phyloP scores from a whole-genome alignment of 2,888 invertebrate genomes.

The Ophioninae sp. region DNA sequence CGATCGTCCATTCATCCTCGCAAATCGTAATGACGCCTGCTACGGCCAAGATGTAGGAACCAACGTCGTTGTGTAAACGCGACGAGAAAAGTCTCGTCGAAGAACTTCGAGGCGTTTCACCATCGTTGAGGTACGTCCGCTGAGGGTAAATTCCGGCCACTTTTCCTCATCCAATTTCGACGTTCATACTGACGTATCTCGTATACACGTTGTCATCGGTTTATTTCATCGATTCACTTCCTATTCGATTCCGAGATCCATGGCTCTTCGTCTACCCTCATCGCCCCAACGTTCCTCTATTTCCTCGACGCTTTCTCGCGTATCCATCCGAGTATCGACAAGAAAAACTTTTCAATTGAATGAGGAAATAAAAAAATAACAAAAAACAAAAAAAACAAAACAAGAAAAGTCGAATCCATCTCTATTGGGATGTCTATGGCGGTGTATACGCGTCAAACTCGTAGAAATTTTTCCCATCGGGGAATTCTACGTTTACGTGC shows the following conservation, averaged over 20 bases:
- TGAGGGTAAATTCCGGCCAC: neutral
- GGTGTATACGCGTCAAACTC: constrained; percentile 14
- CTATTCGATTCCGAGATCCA: constrained; percentile 42
- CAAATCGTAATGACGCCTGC: too few species aligned
- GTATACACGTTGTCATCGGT: constrained; percentile 5
- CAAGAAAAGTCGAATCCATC: neutral
- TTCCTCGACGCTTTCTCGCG: neutral
- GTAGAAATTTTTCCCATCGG: constrained; percentile 14
- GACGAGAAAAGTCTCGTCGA: constrained; percentile 4
- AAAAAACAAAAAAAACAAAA: too few species aligned
- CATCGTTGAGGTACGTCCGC: neutral
- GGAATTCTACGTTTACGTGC: constrained; percentile 50
- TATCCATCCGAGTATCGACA: neutral
- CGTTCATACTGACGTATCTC: neutral
- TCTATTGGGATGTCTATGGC: neutral
- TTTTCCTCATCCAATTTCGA: constrained; percentile 10
- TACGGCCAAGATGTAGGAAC: neutral
- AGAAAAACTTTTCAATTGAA: constrained; percentile 20
- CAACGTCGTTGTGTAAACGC: too few species aligned
- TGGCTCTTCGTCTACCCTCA: neutral
- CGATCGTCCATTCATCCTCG: neutral
- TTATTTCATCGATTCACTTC: constrained; percentile 43
- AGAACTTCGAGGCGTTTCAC: neutral
- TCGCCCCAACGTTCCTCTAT: neutral
- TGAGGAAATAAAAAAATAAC: constrained; percentile 4